phyloP scores from a whole-genome alignment of 2,888 invertebrate species.

The Drosophila aldrichi region DNA sequence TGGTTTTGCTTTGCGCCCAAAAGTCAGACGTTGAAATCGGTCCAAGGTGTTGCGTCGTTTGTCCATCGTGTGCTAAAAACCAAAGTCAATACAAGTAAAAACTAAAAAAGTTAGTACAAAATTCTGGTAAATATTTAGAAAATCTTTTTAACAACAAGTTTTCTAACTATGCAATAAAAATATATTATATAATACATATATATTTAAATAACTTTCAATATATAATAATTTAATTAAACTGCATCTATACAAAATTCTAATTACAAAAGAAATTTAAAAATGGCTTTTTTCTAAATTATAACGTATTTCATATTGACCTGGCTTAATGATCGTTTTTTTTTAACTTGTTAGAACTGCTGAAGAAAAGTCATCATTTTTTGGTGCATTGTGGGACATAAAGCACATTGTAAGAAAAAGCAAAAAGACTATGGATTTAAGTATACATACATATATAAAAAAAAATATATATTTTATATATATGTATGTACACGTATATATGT shows the following conservation, averaged over 20 bases:
- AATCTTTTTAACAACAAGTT: neutral
- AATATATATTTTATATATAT: neutral
- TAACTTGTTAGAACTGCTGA: neutral
- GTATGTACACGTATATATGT: neutral
- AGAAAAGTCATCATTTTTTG: constrained; percentile 31
- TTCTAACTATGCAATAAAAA: neutral
- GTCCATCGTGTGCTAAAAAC: constrained; percentile 83
- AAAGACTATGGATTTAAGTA: constrained; percentile 25
- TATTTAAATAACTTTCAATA: neutral
- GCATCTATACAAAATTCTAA: neutral
- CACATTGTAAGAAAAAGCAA: constrained; percentile 50
- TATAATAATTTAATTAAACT: neutral
- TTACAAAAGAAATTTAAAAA: neutral
- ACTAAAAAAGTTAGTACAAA: neutral
- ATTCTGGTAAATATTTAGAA: neutral
- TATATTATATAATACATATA: neutral
- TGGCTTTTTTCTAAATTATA: neutral
- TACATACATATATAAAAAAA: constrained; percentile 1
- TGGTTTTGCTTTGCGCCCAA: constrained; percentile 86
- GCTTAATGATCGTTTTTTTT: neutral
- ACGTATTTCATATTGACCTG: neutral
- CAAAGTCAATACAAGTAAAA: constrained; percentile 22
- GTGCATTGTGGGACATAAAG: constrained; percentile 72
- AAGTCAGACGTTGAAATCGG: constrained; percentile 92
- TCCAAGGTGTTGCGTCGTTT: constrained; percentile 90